These are phyloP conservation scores for Nebria ingens DNA, from an alignment of 1,140 invertebrate species.

Conservation along the genomic window DNA sequence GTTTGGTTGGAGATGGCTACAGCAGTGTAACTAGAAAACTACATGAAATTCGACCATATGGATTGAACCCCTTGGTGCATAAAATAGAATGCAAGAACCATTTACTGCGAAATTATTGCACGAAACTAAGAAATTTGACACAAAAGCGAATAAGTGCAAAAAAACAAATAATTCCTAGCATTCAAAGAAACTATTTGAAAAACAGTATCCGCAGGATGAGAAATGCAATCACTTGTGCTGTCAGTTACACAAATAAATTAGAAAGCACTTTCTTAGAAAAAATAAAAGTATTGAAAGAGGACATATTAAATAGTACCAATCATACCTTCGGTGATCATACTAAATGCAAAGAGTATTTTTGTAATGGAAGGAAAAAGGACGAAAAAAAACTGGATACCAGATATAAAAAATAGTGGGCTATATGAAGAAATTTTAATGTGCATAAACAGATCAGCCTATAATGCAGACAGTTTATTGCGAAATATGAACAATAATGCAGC, in stretches of 20 bases:
- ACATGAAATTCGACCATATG: background rate
- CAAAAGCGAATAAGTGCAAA: conserved; percentile 8
- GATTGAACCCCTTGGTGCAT: conserved; percentile 11
- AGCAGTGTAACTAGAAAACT: conserved; percentile 22
- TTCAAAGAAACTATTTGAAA: conserved; percentile 9
- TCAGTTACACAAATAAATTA: conserved; percentile 15
- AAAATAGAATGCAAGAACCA: conserved; percentile 30
- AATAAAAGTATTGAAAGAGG: conserved; percentile 18
- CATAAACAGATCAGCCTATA: conserved; percentile 11
- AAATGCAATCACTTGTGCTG: conserved; percentile 16
- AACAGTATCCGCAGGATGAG: conserved; percentile 17
- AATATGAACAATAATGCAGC: conserved; percentile 33
- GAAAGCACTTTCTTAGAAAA: conserved; percentile 8
- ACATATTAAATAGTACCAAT: conserved; percentile 24
- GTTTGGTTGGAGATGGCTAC: conserved; percentile 31
- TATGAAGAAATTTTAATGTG: conserved; percentile 12
- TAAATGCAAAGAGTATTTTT: conserved; percentile 23
- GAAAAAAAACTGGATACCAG: conserved; percentile 21
- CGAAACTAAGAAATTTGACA: conserved; percentile 18
- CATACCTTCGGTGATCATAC: conserved; percentile 34
- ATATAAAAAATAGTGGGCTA: conserved; percentile 18
- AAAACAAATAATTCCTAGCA: conserved; percentile 10
- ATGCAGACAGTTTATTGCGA: conserved; percentile 25
- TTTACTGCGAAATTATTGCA: conserved; percentile 25
- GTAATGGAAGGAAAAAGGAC: conserved; percentile 15